phyloP scores from a whole-genome alignment of 2,797 vertebrate species.

The Danio kyathit region DNA sequence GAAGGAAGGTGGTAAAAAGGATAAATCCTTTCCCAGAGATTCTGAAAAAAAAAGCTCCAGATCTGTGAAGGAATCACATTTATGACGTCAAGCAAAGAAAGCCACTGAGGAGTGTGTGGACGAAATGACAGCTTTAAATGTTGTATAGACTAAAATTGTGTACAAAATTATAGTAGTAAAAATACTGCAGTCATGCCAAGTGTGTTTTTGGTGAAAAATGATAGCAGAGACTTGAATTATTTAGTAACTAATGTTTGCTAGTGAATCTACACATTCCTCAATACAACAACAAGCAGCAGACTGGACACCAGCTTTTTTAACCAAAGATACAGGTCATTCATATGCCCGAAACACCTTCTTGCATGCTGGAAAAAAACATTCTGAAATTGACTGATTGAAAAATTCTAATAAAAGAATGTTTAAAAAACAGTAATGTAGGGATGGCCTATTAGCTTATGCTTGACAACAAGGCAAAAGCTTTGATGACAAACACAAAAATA shows the following conservation, averaged over 20 bases:
- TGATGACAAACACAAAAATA: slow-evolving; percentile 46
- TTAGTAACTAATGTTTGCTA: background rate
- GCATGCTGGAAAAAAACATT: slow-evolving; percentile 15
- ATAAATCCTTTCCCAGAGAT: slow-evolving; percentile 46
- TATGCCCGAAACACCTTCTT: background rate
- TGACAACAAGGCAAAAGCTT: slow-evolving; percentile 59
- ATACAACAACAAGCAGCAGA: slow-evolving; percentile 33
- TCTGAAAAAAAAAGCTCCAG: slow-evolving; percentile 22
- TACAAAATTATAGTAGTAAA: no score
- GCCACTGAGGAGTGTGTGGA: slow-evolving; percentile 59
- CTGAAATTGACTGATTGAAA: background rate
- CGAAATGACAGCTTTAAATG: slow-evolving; percentile 45
- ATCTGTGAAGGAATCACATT: slow-evolving; percentile 56
- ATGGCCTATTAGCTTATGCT: slow-evolving; percentile 52
- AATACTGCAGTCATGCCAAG: background rate
- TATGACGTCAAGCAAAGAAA: slow-evolving; percentile 50
- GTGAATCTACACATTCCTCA: slow-evolving; percentile 63
- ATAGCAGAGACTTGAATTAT: background rate
- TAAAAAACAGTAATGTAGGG: background rate
- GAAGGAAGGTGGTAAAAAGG: background rate
- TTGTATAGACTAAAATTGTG: background rate
- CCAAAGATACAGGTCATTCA: slow-evolving; percentile 23
- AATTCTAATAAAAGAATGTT: background rate
- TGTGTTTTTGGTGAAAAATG: background rate
- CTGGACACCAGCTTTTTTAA: slow-evolving; percentile 27